These are phyloP conservation scores for Chloromyia formosa DNA, from an alignment of 2,888 invertebrate species.

Conservation along the genomic window DNA sequence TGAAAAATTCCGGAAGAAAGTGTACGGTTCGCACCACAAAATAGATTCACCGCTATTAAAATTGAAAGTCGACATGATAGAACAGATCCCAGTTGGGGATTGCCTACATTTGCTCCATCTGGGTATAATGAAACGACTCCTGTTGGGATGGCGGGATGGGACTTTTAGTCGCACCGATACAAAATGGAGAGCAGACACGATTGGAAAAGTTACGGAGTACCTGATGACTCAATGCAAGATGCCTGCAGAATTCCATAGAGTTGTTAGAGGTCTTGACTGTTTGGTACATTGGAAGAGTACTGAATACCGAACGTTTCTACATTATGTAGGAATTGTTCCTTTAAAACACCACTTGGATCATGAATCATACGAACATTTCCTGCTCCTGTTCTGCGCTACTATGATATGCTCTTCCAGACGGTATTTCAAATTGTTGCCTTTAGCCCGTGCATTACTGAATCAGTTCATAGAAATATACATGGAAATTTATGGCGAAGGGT, in stretches of 20 bases:
- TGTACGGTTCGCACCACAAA: no score
- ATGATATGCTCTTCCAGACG: slow-evolving; percentile 51
- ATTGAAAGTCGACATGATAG: background rate
- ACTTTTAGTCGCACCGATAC: background rate
- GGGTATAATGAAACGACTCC: slow-evolving; percentile 12
- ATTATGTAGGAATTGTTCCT: slow-evolving; percentile 50
- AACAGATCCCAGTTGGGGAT: background rate
- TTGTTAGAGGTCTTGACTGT: slow-evolving; percentile 5
- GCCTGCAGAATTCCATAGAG: slow-evolving; percentile 28
- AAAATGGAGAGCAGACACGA: background rate
- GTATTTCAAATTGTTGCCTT: slow-evolving; percentile 43
- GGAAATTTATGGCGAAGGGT: slow-evolving; percentile 48
- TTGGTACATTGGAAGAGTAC: slow-evolving; percentile 51
- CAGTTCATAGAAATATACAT: slow-evolving; percentile 49
- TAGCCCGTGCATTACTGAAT: slow-evolving; percentile 49
- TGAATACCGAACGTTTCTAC: slow-evolving; percentile 51
- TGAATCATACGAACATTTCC: slow-evolving; percentile 26
- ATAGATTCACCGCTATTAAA: background rate
- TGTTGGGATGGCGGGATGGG: background rate
- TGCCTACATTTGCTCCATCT: background rate
- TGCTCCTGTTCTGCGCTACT: slow-evolving; percentile 48
- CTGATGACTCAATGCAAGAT: background rate
- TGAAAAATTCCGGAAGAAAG: no score
- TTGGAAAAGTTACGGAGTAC: background rate
- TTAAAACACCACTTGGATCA: slow-evolving; percentile 44